Evolutionary conservation across 2,113 vertebrate genomes (phyloP).

Genomic region (Ondatra zibethicus): DNA sequence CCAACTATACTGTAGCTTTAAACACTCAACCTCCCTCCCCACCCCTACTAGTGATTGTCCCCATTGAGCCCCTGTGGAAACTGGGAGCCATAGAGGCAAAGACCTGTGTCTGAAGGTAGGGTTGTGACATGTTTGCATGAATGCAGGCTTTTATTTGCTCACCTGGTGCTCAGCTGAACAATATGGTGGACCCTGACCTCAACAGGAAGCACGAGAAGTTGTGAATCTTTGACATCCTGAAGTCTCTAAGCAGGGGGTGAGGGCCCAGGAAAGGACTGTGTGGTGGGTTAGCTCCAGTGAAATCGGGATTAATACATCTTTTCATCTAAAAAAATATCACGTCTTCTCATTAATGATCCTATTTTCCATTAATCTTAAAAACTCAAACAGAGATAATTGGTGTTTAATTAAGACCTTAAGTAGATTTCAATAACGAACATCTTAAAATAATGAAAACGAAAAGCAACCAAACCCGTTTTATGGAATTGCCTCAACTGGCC

Average conservation of each 20-base stretch:
- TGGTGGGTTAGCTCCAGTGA: constrained; percentile 30
- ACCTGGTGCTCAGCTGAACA: neutral
- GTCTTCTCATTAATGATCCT: constrained; percentile 46
- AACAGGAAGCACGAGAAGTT: neutral
- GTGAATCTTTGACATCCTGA: neutral
- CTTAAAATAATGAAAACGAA: neutral
- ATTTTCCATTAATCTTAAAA: constrained; percentile 70
- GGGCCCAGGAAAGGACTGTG: neutral
- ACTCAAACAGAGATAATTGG: constrained; percentile 65
- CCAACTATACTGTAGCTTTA: neutral
- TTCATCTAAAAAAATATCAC: constrained; percentile 1
- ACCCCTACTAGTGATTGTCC: too few species aligned
- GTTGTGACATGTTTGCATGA: neutral
- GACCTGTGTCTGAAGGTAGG: too few species aligned
- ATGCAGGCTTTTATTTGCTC: neutral
- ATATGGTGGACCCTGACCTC: neutral
- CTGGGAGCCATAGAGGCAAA: neutral
- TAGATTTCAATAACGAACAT: constrained; percentile 51
- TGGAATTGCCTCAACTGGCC: neutral
- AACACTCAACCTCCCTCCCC: neutral
- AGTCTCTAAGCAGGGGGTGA: neutral
- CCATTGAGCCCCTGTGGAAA: neutral
- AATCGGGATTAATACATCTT: constrained; percentile 11
- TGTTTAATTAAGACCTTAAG: constrained; percentile 59
- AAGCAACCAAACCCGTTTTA: neutral